Conservation (phyloP, 37 sponge, comb jelly and placozoan genomes). For the Diacarnus erythraeanus region DNA sequence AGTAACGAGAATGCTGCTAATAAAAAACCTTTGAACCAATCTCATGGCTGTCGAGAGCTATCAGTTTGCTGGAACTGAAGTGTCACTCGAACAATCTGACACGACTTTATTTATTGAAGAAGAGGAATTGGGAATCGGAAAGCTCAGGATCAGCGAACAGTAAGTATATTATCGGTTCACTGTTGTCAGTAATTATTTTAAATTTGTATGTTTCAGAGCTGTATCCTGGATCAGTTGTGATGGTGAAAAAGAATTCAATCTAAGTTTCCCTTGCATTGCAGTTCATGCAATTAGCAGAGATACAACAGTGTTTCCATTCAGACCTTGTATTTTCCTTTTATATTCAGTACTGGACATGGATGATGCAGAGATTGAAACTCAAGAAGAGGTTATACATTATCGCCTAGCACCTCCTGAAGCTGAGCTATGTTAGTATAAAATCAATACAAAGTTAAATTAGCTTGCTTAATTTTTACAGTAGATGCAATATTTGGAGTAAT, state of each 20-base stretch:
- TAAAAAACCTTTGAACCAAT: background rate
- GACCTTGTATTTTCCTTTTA: conserved; percentile 59
- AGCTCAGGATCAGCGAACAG: conserved; percentile 39
- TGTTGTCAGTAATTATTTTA: no score
- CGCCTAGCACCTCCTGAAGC: conserved; percentile 45
- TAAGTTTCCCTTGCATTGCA: conserved; percentile 59
- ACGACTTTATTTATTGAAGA: conserved; percentile 11
- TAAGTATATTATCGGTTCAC: background rate
- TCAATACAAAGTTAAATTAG: background rate
- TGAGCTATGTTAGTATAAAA: conserved; percentile 35
- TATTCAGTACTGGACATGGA: conserved; percentile 1
- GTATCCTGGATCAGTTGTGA: conserved; percentile 40
- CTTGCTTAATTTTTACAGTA: conserved; percentile 24
- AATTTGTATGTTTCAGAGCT: conserved; percentile 2
- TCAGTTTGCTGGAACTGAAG: conserved; percentile 47
- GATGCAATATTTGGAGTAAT: conserved; percentile 53
- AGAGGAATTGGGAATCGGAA: conserved; percentile 29
- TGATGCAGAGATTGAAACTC: conserved; percentile 21
- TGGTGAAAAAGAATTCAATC: background rate
- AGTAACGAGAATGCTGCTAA: no score
- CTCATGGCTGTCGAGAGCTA: conserved; percentile 1
- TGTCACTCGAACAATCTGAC: conserved; percentile 19
- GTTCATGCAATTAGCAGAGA: conserved; percentile 76
- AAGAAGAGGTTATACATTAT: conserved; percentile 26
- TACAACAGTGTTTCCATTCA: conserved; percentile 31